Evolutionary conservation across 2,888 invertebrate genomes (phyloP).

Genomic region (Machimus rusticus): DNA sequence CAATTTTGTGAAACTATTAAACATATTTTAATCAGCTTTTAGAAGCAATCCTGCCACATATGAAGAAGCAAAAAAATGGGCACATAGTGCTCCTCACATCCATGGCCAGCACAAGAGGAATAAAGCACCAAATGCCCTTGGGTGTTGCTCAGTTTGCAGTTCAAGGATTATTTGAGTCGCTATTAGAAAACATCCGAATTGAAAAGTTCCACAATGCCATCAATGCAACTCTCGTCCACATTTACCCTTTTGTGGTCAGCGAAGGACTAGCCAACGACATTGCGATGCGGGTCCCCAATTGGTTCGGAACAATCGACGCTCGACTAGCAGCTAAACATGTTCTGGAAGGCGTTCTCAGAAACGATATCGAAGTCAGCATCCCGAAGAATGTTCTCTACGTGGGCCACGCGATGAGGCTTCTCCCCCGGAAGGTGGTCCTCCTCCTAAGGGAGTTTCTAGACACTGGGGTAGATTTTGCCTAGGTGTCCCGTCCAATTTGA

Average conservation of each 20-base stretch:
- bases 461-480: constrained; percentile 72
- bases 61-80: constrained; percentile 68
- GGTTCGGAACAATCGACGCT: constrained; percentile 71
- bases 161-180: constrained; percentile 70
- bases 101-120: constrained; percentile 69
- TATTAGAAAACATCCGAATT: constrained; percentile 69
- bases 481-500: constrained; percentile 44
- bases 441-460: constrained; percentile 70
- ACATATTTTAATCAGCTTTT: constrained; percentile 64
- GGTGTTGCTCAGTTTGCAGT: constrained; percentile 73
- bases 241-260: constrained; percentile 71
- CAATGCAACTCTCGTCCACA: constrained; percentile 68
- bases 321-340: constrained; percentile 67
- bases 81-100: constrained; percentile 71
- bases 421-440: constrained; percentile 69
- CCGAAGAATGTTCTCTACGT: constrained; percentile 69
- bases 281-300: constrained; percentile 67
- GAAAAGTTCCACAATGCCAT: constrained; percentile 66
- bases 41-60: constrained; percentile 68
- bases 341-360: constrained; percentile 69
- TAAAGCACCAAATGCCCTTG: constrained; percentile 68
- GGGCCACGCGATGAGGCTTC: constrained; percentile 67
- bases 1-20: background rate
- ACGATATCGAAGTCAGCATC: constrained; percentile 70
- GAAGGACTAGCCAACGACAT: constrained; percentile 66